phyloP scores from a whole-genome alignment of 2,888 invertebrate species.

The Chloroclysta siterata region DNA sequence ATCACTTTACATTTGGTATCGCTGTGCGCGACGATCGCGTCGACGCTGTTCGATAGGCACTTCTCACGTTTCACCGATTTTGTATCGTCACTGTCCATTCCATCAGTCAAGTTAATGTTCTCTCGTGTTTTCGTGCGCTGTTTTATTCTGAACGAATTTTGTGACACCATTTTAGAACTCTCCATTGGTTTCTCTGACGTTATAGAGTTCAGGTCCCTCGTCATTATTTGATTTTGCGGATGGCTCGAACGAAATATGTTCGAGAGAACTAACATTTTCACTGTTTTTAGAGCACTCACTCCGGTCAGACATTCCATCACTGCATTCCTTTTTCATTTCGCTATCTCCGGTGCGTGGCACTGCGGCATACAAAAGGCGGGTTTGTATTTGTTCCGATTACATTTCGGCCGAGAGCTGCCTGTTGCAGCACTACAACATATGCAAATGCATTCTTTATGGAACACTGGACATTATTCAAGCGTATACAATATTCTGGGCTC shows the following conservation, averaged over 20 bases:
- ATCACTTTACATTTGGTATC: slow-evolving; percentile 79
- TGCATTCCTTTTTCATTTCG: slow-evolving; percentile 79
- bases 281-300: slow-evolving; percentile 74
- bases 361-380: slow-evolving; percentile 57
- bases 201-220: slow-evolving; percentile 56
- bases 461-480: slow-evolving; percentile 70
- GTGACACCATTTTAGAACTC: slow-evolving; percentile 56
- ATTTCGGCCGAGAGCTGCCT: slow-evolving; percentile 53
- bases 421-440: slow-evolving; percentile 61
- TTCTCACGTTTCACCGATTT: slow-evolving; percentile 64
- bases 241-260: slow-evolving; percentile 78
- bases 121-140: slow-evolving; percentile 71
- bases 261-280: slow-evolving; percentile 82
- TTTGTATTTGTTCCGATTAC: slow-evolving; percentile 64
- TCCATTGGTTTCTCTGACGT: slow-evolving; percentile 57
- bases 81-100: slow-evolving; percentile 53
- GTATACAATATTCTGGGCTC: slow-evolving; percentile 68
- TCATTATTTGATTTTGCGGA: slow-evolving; percentile 66
- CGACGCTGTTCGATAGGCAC: slow-evolving; percentile 75
- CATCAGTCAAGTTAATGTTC: slow-evolving; percentile 58
- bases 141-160: slow-evolving; percentile 69
- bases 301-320: slow-evolving; percentile 82
- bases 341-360: slow-evolving; percentile 53
- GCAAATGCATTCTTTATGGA: slow-evolving; percentile 72
- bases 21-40: slow-evolving; percentile 68